Evolutionary conservation across 37 sponge, comb jelly and placozoan species (phyloP), one percentile per base, ranked within the genome.

Genomic region (Cliona cf. orientalis): DNA sequence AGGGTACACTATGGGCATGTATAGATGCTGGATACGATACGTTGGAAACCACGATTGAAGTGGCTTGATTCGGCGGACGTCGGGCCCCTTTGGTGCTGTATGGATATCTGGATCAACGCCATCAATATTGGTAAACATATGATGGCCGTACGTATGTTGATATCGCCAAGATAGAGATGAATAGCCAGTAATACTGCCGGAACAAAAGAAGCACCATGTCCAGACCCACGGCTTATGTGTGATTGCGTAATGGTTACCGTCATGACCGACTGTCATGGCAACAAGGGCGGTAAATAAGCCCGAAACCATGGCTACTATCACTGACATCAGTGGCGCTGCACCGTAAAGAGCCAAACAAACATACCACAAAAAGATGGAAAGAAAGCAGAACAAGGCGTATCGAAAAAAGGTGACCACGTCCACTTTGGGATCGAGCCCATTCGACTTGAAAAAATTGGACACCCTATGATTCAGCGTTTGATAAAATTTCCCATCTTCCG

Each of bases 31-130:
- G 37, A 57, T 60, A 3, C 46, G 19, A 58, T 86, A 86, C 28
- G 33, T 73, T 23, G 80, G 38, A 9, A 40, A 17, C 87, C 87
- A 86, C 25, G 29, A 44, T 46, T 86, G 87, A 0, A 66, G 38
- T 0, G 46, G 25, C 65, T 71, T 70, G 22, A 86, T 80, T 21
- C 87, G 79, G 39, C 80, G 40, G 26, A 68, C 19, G 41, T 81
- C 80, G 3, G 59, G 43, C 44, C 60, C 37, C 29, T 83, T 33
- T 49, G 80, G 67, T 9, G 38, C 46, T n/a, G n/a, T n/a, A n/a
- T n/a, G n/a, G 26, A 85, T 44, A 42, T 86, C 87, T n/a, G 87
- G 87, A 71, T 86, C 87, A 12, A 84, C 61, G 7, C 58, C 69
- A 36, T 71, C 74, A 42, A 74, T 21, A 58, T 86, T 86, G 36